Percentiles rank a stretch among this genome's conserved stretches.
Evolutionary conservation across 2,113 vertebrate species (phyloP).

Genomic region (Psephotus haematonotus): DNA sequence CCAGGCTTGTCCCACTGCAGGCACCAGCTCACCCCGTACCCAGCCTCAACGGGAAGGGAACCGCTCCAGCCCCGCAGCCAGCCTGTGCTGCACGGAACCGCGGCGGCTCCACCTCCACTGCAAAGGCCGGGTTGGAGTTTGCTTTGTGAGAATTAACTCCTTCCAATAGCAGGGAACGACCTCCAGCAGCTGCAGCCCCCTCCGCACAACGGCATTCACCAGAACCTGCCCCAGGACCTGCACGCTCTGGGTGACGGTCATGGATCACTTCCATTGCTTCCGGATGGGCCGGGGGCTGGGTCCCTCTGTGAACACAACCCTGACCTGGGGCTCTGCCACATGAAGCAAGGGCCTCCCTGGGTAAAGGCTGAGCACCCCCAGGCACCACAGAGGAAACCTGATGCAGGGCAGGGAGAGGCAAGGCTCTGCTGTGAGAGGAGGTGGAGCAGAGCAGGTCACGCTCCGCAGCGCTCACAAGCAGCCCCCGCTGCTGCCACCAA

Average conservation of each 20-base stretch:
- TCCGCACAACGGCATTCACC: not conserved
- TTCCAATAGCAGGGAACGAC: not conserved
- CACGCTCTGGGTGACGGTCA: not conserved
- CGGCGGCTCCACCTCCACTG: not conserved
- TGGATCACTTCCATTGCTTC: not conserved
- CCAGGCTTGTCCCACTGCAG: not conserved
- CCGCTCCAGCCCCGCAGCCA: not conserved
- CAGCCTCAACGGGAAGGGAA: not conserved
- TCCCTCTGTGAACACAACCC: not conserved
- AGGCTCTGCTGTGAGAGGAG: not conserved
- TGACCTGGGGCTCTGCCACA: not conserved
- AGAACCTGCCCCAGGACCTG: not conserved
- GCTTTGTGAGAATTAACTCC: not conserved
- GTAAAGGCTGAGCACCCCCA: not conserved
- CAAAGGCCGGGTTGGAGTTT: not conserved
- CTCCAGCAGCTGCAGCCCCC: not conserved
- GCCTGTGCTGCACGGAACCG: not conserved
- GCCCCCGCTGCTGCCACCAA: not conserved
- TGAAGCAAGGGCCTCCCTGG: not conserved
- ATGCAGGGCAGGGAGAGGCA: not conserved
- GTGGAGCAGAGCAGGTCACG: not conserved
- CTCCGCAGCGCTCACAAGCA: not conserved
- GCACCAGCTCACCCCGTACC: not conserved
- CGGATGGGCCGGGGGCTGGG: not conserved
- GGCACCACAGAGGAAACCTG: accelerated